Percentiles rank a stretch among this genome's conserved stretches.
phyloP scores from a whole-genome alignment of 2,113 vertebrate genomes.

The Sylvilagus bachmani region DNA sequence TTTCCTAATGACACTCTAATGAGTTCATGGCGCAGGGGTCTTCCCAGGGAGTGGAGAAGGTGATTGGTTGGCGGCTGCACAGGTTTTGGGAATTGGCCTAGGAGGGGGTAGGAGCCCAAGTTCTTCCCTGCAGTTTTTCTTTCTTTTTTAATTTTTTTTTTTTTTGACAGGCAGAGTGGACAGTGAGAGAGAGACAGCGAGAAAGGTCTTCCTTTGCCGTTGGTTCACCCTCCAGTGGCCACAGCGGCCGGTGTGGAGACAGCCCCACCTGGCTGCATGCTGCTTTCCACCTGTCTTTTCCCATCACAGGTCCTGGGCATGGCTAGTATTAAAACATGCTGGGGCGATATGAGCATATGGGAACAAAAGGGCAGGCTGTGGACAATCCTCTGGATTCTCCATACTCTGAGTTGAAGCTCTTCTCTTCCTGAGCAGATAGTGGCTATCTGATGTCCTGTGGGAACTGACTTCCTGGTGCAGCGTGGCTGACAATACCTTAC shows the following conservation, averaged over 20 bases:
- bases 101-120: background rate
- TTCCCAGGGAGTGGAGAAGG: background rate
- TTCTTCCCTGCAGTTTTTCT: background rate
- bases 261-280: background rate
- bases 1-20: background rate
- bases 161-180: no score
- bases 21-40: background rate
- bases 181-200: no score
- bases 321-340: background rate
- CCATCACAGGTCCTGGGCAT: background rate
- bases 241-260: no score
- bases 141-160: no score
- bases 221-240: no score
- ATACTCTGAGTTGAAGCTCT: background rate
- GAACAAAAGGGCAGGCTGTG: background rate
- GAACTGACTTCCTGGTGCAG: background rate
- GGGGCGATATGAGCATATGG: background rate
- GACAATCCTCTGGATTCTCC: background rate
- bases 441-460: background rate
- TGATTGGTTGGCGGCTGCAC: background rate
- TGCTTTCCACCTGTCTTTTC: background rate
- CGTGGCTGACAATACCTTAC: background rate
- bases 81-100: background rate
- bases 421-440: background rate
- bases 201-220: no score